A percentile compares a stretch with the other conserved stretches of the same genome.
Conservation (phyloP, 2,888 invertebrate species). For the Erebia ligea region DNA sequence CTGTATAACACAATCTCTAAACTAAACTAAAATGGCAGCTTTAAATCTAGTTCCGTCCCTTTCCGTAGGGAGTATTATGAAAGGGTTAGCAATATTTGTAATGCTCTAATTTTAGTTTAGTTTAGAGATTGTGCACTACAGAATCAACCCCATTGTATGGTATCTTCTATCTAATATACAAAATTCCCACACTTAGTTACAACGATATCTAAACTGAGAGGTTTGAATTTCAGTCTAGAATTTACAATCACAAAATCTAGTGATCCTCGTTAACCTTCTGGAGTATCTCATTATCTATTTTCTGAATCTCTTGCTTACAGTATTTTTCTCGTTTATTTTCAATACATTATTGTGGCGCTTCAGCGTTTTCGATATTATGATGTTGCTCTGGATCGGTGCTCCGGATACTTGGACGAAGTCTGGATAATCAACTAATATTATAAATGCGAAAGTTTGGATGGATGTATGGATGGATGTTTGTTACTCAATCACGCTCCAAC, state of each 20-base stretch:
- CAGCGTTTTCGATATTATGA: conserved; percentile 14
- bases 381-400: not conserved
- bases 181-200: not conserved
- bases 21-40: too few relatives aligned
- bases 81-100: too few relatives aligned
- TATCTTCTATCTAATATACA: not conserved
- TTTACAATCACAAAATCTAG: conserved; percentile 19
- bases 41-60: too few relatives aligned
- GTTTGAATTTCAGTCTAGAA: not conserved
- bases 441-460: too few relatives aligned
- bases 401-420: too few relatives aligned
- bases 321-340: conserved; percentile 25
- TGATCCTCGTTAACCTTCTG: conserved; percentile 29
- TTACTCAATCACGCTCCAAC: too few relatives aligned
- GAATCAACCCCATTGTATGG: not conserved
- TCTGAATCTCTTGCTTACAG: conserved; percentile 23
- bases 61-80: too few relatives aligned
- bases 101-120: too few relatives aligned
- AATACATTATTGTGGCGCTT: conserved; percentile 15
- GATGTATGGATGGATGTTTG: too few relatives aligned
- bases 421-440: too few relatives aligned
- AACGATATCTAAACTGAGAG: not conserved
- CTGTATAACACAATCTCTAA: too few relatives aligned
- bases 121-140: too few relatives aligned
- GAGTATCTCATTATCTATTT: conserved; percentile 34